Base-by-base conservation (phyloP, 2,888 invertebrate genomes). In the Meteorus colon region DNA sequence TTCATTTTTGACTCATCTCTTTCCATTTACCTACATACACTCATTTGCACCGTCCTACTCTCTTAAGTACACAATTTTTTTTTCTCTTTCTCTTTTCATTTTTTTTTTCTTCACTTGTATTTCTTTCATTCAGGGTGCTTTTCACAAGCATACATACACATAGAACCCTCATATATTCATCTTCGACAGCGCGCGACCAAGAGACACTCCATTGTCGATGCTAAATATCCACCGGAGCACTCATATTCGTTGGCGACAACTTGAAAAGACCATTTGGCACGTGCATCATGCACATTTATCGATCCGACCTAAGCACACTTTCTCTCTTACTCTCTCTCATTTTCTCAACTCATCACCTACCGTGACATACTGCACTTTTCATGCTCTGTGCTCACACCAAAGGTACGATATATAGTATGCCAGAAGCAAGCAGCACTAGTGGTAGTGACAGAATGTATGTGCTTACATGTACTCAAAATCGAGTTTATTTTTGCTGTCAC, bases 221-320 rank as follows among this genome's bases (percentile, higher is more conserved):
- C 48, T 24, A 62, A 72, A 60, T 72, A 67, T 72, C 60, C 34
- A 41, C 59, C 34, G 70, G 59, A 69, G 72, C 66, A 72, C 67
- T 69, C 51, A 37, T 72, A 76, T 70, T 68, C 63, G 59, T 65
- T 29, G 24, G 68, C 55, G 45, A 68, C 62, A 69, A 71, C 77
- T 77, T 75, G 78, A 77, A 79, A 78, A 77, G 78, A 74, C 74
- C 75, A 76, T 78, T 79, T 76, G 71, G 71, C 75, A 77, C 76
- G 71, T 79, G 75, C 72, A 78, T 73, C 69, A 80, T 77, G 74
- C 76, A 79, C 74, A 70, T 69, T 66, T 59, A 76, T 76, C 68
- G 76, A 76, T 76, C 76, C 72, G 71, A 55, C 70, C 31, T 8
- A 24, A 27, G 34, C 63, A 76, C 48, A 63, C 45, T 12, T 29